Evolutionary conservation across 2,797 vertebrate genomes (phyloP).

Genomic region (Sebastes trivittatus): DNA sequence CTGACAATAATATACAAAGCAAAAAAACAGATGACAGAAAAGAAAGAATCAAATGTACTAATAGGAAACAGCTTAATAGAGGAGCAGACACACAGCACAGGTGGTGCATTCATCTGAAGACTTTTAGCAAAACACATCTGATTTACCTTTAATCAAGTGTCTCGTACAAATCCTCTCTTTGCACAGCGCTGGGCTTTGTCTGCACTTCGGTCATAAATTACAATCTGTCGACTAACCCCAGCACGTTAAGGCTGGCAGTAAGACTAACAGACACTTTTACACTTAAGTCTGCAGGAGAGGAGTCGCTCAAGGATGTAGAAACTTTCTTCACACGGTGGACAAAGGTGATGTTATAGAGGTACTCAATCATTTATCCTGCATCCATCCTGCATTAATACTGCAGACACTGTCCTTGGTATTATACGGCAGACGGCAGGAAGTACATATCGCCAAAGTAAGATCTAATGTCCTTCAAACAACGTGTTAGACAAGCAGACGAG

Average conservation of each 20-base stretch:
- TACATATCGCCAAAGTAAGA: neutral
- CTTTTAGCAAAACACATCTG: neutral
- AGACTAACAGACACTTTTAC: neutral
- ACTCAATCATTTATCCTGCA: conserved; percentile 26
- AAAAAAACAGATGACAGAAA: neutral
- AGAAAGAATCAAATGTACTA: neutral
- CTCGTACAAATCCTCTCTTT: neutral
- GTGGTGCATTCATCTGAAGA: neutral
- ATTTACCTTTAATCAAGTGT: conserved; percentile 8
- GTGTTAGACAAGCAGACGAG: neutral
- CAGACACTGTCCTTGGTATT: conserved; percentile 35
- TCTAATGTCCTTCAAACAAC: conserved; percentile 17
- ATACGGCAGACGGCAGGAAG: neutral
- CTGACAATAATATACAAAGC: neutral
- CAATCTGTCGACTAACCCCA: neutral
- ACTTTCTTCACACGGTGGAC: conserved; percentile 5
- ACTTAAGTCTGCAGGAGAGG: neutral
- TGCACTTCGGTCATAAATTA: conserved; percentile 6
- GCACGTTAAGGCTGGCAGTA: neutral
- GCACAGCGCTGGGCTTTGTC: neutral
- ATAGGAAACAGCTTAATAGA: neutral
- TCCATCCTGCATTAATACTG: conserved; percentile 15
- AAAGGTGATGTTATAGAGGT: conserved; percentile 2
- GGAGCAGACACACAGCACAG: neutral
- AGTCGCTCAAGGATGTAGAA: conserved; percentile 2